Percentiles rank a stretch among this genome's conserved stretches.
Conservation (phyloP, 1,140 invertebrate species). For the Pseudoatta argentina region DNA sequence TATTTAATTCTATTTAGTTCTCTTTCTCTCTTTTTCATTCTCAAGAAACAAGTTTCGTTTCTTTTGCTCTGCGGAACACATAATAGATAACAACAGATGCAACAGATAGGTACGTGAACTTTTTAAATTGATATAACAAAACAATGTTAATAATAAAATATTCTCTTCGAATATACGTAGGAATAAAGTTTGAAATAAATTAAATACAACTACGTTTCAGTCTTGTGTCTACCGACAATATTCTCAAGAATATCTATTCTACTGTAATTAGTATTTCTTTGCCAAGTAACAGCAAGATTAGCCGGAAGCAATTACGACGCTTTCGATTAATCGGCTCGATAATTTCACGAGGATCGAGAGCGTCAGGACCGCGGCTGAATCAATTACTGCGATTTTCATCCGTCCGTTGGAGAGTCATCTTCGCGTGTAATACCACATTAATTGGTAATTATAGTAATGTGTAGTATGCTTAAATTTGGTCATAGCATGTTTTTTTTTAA, state of each 20-base stretch:
- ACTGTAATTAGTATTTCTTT: conserved; percentile 52
- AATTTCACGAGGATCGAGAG: conserved; percentile 73
- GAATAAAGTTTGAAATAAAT: conserved; percentile 5
- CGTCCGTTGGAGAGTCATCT: conserved; percentile 54
- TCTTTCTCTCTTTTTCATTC: background rate
- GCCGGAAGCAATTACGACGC: conserved; percentile 71
- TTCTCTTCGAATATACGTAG: background rate
- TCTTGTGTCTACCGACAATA: background rate
- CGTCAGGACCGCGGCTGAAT: conserved; percentile 60
- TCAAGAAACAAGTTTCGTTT: background rate
- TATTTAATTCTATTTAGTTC: conserved; percentile 24
- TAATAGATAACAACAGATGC: background rate
- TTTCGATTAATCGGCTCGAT: conserved; percentile 71
- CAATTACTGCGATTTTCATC: conserved; percentile 78
- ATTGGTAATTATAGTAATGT: conserved; percentile 78
- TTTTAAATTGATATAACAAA: conserved; percentile 3
- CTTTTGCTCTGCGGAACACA: background rate
- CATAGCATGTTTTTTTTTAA: background rate
- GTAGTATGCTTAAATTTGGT: conserved; percentile 31
- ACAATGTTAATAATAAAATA: background rate
- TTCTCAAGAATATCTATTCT: conserved; percentile 2
- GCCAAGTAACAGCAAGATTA: conserved; percentile 61
- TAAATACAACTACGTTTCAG: background rate
- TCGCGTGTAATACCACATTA: conserved; percentile 77
- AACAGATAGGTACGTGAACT: background rate